Base-by-base conservation (phyloP, 2,113 vertebrate species). In the Notarius lentiginosus region DNA sequence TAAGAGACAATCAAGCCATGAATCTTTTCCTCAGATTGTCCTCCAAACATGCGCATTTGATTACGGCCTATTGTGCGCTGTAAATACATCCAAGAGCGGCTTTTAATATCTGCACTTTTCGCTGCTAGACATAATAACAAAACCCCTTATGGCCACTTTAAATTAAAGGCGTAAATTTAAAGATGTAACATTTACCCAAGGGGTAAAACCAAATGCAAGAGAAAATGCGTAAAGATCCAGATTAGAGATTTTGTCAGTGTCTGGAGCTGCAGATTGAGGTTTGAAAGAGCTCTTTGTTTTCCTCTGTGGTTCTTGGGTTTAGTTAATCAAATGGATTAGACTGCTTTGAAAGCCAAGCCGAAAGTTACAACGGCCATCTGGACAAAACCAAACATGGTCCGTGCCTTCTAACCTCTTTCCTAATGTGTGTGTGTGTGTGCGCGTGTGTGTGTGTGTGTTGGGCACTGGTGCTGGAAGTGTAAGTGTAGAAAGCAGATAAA, bases 281-380 rank as follows among this genome's bases (percentile, higher is more conserved):
- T 30, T 94, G 94, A 95, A 95, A 93, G 94, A 91, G 89, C 90
- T 92, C 93, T 94, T 96, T 95, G 94, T 95, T 91, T 90, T 89
- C 70, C 24, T 91, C 55, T 87, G 88, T 90, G 91, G 91, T 92
- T 93, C 86, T 88, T 91, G 92, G 86, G 91, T 94, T 93, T 91
- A 93, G 91, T 90, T 94, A 94, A 95, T 95, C 95, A 95, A 94
- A 93, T 89, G 93, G 94, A 95, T 95, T 95, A 94, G 90, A 92
- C 80, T 70, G 92, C 92, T 94, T 93, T 94, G 89, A 93, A 94
- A 94, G 87, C 90, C 88, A 79, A 34, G 2, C 77, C 12, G 55
- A 88, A 86, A 85, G 92, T 89, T 89, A 90, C 93, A 92, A 91
- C 87, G 83, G 86, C 90, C 86, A 88, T 92, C 90, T 84, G 73